phyloP scores from a whole-genome alignment of 30 jellyfish, hydroid and myxozoan species.

The Nemopilema nomurai region DNA sequence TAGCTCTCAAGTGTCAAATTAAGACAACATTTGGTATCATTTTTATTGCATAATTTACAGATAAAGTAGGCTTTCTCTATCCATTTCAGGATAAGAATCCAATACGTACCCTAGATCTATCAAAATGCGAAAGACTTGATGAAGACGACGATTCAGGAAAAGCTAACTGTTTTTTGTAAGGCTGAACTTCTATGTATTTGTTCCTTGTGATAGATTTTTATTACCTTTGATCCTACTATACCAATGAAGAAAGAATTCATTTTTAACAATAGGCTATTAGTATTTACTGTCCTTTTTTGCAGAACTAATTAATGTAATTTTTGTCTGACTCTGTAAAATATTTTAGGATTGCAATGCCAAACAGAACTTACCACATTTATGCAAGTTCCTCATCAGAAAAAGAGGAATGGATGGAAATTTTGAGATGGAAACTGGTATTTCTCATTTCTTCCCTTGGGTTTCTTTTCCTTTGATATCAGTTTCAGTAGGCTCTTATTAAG shows the following conservation, averaged over 20 bases:
- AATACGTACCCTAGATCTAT: slow-evolving; percentile 74
- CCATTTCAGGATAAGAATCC: slow-evolving; percentile 81
- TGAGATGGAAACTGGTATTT: slow-evolving; percentile 85
- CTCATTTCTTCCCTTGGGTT: neutral
- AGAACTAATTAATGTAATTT: neutral
- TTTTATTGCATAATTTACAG: too few relatives aligned
- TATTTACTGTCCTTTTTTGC: too few relatives aligned
- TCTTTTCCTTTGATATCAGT: neutral
- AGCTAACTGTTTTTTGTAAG: slow-evolving; percentile 73
- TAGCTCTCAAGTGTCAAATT: too few relatives aligned
- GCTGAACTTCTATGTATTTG: too few relatives aligned
- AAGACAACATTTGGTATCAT: too few relatives aligned
- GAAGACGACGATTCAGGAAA: slow-evolving; percentile 77
- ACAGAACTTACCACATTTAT: slow-evolving; percentile 62
- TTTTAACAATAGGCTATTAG: too few relatives aligned
- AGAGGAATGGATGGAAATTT: slow-evolving; percentile 81
- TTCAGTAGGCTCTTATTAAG: neutral
- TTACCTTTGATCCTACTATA: too few relatives aligned
- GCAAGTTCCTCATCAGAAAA: slow-evolving; percentile 78
- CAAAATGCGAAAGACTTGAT: slow-evolving; percentile 71
- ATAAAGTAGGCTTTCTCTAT: neutral
- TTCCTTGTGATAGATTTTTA: too few relatives aligned
- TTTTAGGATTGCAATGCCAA: slow-evolving; percentile 78
- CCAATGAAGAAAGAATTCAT: too few relatives aligned
- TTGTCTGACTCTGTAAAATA: neutral